Evolutionary conservation across 2,797 vertebrate genomes (phyloP), one percentile per base, ranked within the genome.

Genomic region (Vultur gryphus): DNA sequence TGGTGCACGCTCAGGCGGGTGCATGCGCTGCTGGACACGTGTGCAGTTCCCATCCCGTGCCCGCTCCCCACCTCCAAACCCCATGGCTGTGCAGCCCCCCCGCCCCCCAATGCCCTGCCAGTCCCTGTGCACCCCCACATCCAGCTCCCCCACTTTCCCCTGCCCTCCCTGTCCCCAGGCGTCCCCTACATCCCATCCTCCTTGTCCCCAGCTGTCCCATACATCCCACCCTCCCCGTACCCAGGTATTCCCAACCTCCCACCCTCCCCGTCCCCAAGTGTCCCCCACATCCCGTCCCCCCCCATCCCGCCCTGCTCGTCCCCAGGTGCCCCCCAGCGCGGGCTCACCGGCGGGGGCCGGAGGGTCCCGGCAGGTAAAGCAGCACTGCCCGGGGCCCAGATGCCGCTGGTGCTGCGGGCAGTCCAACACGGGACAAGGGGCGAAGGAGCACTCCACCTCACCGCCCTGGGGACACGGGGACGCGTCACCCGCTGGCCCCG

Each of bases 381-480:
- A 98, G 91, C 98, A 98, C 78, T 98, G 98, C 23, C 98, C 98
- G 0, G 98, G 96, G 23, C 96, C 89, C 92, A 98, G 93, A 61
- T 97, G 96, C 98, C 94, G 97, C 76, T 98, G 97, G n/a, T 98
- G 97, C 16, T 96, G 98, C 17, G 98, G 98, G 31, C 98, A 98
- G 13, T 97, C 96, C 84, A 98, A 95, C 19, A 84, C 67, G 4
- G 98, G 98, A 67, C 98, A 98, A 0, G 98, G 98, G 11, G 95
- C 83, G 52, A 98, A 98, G 86, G 98, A 98, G 59, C 98, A 98
- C 59, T 98, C 97, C 51, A 98, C 98, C 61, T 98, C 97, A 8
- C 98, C 98, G 0, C 97, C 95, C 98, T 98, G 95, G 66, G 77
- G 55, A 96, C 39, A 39, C 0, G 54, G 52, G n/a, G 48, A 72